Evolutionary conservation across 2,888 invertebrate genomes (phyloP).

Genomic region (Hydriomena furcata): DNA sequence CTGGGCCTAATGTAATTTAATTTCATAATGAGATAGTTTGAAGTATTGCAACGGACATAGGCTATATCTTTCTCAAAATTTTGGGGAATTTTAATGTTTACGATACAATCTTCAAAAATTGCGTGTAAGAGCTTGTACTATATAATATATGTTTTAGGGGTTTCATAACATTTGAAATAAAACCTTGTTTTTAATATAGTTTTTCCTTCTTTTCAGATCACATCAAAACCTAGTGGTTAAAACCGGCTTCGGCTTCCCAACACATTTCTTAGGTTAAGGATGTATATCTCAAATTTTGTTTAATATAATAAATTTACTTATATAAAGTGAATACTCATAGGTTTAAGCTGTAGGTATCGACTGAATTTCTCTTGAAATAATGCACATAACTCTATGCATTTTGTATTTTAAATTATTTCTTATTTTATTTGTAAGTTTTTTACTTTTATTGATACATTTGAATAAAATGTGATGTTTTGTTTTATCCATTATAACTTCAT

Average conservation of each 20-base stretch:
- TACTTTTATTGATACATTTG: slow-evolving; percentile 10
- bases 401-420: slow-evolving; percentile 61
- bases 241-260: slow-evolving; percentile 53
- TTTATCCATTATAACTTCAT: too few relatives aligned
- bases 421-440: slow-evolving; percentile 39
- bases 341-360: slow-evolving; percentile 59
- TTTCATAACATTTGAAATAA: not conserved
- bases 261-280: slow-evolving; percentile 39
- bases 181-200: slow-evolving; percentile 4
- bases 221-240: slow-evolving; percentile 22
- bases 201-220: slow-evolving; percentile 64
- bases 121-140: too few relatives aligned
- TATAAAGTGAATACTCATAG: slow-evolving; percentile 71
- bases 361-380: slow-evolving; percentile 62
- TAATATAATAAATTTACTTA: slow-evolving; percentile 33
- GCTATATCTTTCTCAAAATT: too few relatives aligned
- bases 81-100: too few relatives aligned
- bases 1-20: too few relatives aligned
- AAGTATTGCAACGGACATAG: too few relatives aligned
- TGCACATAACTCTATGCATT: slow-evolving; percentile 70
- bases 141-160: too few relatives aligned
- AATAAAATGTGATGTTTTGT: not conserved
- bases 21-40: too few relatives aligned
- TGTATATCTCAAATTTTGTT: slow-evolving; percentile 20
- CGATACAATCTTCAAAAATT: too few relatives aligned